These are phyloP conservation scores for Ectemnius lituratus DNA, from an alignment of 2,888 invertebrate species.

Conservation along the genomic window DNA sequence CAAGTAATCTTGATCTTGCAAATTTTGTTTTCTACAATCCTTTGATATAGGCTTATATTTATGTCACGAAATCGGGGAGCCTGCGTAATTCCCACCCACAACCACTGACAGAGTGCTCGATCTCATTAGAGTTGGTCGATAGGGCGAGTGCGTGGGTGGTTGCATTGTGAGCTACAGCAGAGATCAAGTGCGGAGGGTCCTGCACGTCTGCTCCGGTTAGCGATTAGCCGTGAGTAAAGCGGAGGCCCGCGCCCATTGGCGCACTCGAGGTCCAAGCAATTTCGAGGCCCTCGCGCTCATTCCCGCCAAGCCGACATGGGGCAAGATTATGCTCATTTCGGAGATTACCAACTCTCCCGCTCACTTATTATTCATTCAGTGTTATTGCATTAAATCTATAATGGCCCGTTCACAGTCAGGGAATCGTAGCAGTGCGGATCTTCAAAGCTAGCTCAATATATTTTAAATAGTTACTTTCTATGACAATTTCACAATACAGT, in stretches of 20 bases:
- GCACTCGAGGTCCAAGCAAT: conserved; percentile 53
- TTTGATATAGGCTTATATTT: too few relatives aligned
- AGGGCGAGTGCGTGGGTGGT: neutral
- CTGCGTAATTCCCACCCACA: too few relatives aligned
- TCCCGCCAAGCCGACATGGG: conserved; percentile 14
- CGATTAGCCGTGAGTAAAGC: conserved; percentile 42
- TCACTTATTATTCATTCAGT: neutral
- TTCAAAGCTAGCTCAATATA: too few relatives aligned
- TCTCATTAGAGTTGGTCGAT: too few relatives aligned
- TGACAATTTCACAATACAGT: too few relatives aligned
- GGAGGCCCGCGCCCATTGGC: too few relatives aligned
- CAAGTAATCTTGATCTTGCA: too few relatives aligned
- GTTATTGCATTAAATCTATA: neutral
- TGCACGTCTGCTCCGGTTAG: conserved; percentile 22
- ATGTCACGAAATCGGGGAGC: too few relatives aligned
- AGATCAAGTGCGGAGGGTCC: neutral
- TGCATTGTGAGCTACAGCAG: neutral
- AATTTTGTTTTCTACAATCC: too few relatives aligned
- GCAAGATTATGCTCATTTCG: conserved; percentile 40
- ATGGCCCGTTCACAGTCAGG: neutral
- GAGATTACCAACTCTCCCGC: conserved; percentile 30
- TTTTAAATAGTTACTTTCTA: too few relatives aligned
- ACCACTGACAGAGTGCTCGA: too few relatives aligned
- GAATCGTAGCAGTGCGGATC: too few relatives aligned
- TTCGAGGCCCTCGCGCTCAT: conserved; percentile 43